These are phyloP conservation scores for Hyles euphorbiae DNA, from an alignment of 1,140 invertebrate species.

Conservation along the genomic window DNA sequence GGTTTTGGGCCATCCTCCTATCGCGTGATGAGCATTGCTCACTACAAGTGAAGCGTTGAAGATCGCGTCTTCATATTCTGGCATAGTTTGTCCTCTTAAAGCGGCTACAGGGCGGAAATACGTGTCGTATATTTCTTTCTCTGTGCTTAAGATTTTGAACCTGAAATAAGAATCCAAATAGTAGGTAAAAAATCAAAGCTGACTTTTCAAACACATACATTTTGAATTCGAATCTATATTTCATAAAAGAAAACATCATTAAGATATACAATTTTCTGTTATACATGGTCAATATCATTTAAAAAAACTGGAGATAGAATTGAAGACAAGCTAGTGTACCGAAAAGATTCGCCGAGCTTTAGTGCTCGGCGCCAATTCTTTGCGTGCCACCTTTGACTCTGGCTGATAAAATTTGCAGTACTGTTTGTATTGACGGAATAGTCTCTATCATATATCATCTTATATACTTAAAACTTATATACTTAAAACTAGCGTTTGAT, in stretches of 20 bases:
- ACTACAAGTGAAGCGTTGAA: slow-evolving; percentile 69
- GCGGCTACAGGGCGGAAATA: slow-evolving; percentile 16
- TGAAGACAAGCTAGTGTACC: not conserved
- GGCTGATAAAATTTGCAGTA: not conserved
- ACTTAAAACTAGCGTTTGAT: not conserved
- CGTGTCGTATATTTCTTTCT: slow-evolving; percentile 20
- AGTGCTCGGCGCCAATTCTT: no score
- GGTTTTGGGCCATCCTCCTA: slow-evolving; percentile 13
- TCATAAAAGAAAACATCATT: no score
- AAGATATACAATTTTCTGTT: no score
- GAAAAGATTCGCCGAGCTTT: not conserved
- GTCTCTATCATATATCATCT: no score
- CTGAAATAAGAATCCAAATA: slow-evolving; percentile 3
- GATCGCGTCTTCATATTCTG: slow-evolving; percentile 54
- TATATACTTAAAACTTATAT: no score
- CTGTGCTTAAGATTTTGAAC: slow-evolving; percentile 6
- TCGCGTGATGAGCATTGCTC: slow-evolving; percentile 21
- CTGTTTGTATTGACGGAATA: no score
- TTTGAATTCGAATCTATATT: no score
- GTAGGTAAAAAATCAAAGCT: not conserved
- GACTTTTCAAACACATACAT: no score
- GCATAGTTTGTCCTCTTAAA: slow-evolving; percentile 15
- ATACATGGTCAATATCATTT: not conserved
- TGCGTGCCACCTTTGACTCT: not conserved
- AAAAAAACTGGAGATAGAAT: not conserved